Evolutionary conservation across 2,113 vertebrate species (phyloP), one percentile per base, ranked within the genome.

Genomic region (Helogale parvula): DNA sequence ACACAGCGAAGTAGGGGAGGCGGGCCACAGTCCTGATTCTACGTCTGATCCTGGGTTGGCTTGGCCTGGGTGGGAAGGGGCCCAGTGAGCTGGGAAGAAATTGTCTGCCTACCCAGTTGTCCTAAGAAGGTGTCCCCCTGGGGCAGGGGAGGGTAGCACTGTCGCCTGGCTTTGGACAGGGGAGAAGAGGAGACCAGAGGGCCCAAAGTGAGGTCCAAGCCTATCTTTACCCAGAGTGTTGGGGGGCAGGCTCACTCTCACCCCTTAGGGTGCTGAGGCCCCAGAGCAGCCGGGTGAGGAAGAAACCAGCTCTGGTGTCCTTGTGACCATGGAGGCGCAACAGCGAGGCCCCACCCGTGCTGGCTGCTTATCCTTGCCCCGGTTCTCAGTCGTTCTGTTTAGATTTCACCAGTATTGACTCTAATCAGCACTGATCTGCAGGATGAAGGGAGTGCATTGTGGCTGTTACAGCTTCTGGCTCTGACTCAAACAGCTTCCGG

Each of bases 281-380:
- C 65, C 77, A 31, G 71, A 81, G 6, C 5, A 3, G 76, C 31
- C 54, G 31, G 68, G n/a, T 5, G 17, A 60, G 7, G 7, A 50
- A 79, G 66, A 74, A 19, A 38, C 7, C 35, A 12, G 33, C 21
- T 52, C 52, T 31, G 4, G 33, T 21, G 15, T 31, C 29, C 38
- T 74, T 66, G n/a, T 11, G 8, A 25, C 45, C 27, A 52, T 41
- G 29, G n/a, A 27, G 31, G 13, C 23, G 16, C 50, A 33, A 13
- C 5, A 41, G 66, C 3, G 27, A 1, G 31, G 5, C 57, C 9
- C 35, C 2, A 0, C 11, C 25, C 11, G 1, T 3, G 16, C 27
- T 13, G 8, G 65, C 50, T 27, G 54, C 77, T 7, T n/a, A 3
- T 63, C 3, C 12, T 12, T 0, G 0, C 14, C 13, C 0, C 3